Evolutionary conservation across 2,797 vertebrate species (phyloP).

Genomic region (Tarsius wallacei): DNA sequence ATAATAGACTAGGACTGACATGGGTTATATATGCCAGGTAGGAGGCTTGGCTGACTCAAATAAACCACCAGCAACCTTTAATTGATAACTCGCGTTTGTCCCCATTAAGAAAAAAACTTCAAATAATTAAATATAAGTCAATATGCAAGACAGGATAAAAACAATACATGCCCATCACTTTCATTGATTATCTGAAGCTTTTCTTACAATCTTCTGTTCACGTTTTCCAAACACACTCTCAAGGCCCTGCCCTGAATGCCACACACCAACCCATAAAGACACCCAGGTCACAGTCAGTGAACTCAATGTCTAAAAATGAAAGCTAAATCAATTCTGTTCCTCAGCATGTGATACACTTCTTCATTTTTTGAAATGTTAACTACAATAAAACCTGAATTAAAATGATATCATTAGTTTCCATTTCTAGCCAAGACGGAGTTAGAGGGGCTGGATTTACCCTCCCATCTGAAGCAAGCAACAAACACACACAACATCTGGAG

Average conservation of each 20-base stretch:
- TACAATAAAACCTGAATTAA: slow-evolving; percentile 38
- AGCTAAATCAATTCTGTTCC: not conserved
- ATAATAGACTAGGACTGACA: not conserved
- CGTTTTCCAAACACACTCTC: not conserved
- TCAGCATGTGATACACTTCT: not conserved
- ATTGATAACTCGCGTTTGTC: not conserved
- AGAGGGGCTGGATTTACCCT: not conserved
- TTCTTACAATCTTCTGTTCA: not conserved
- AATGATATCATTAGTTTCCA: not conserved
- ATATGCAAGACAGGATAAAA: not conserved
- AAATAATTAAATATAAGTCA: not conserved
- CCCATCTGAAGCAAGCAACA: not conserved
- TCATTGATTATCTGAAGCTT: not conserved
- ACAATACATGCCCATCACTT: not conserved
- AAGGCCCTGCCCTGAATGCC: not conserved
- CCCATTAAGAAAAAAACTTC: not conserved
- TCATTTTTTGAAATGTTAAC: not conserved
- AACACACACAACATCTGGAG: not conserved
- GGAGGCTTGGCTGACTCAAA: not conserved
- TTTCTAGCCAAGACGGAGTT: not conserved
- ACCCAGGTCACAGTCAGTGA: not conserved
- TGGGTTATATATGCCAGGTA: not conserved
- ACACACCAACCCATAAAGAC: not conserved
- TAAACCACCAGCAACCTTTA: not conserved
- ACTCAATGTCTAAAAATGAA: not conserved